A percentile compares a stretch with the other conserved stretches of the same genome.
Conservation (phyloP, 2,797 vertebrate species). For the Helicolenus hilgendorfi region DNA sequence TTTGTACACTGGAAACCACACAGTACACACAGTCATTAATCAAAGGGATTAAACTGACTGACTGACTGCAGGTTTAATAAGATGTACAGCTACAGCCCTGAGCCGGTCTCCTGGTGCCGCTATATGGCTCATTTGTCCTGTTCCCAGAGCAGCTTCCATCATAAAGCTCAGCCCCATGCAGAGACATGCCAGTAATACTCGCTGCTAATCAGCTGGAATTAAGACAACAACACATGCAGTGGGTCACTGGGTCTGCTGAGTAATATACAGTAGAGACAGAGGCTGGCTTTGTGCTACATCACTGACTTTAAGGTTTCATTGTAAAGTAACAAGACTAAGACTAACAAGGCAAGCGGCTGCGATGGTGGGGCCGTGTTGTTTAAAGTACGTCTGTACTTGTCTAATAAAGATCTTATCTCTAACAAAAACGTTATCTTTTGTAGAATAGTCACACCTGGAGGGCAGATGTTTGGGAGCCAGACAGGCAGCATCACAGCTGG, state of each 20-base stretch:
- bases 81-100: constrained; percentile 51
- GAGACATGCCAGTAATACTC: constrained; percentile 72
- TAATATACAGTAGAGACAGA: constrained; percentile 21
- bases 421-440: neutral
- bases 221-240: constrained; percentile 54
- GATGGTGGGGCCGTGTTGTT: neutral
- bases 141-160: constrained; percentile 75
- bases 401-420: neutral
- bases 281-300: neutral
- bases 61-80: constrained; percentile 70
- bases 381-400: too few species aligned
- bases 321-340: neutral
- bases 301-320: constrained; percentile 18
- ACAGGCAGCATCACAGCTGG: constrained; percentile 34
- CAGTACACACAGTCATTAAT: constrained; percentile 64
- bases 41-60: constrained; percentile 69
- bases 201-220: constrained; percentile 68
- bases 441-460: constrained; percentile 23
- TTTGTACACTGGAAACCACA: constrained; percentile 17
- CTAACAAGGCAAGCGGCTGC: neutral
- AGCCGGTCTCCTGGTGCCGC: constrained; percentile 66
- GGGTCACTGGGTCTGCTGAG: constrained; percentile 39
- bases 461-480: constrained; percentile 28
- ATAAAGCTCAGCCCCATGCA: constrained; percentile 78
- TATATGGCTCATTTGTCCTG: constrained; percentile 80